Evolutionary conservation across 2,113 vertebrate genomes (phyloP), one percentile per base, ranked within the genome.

Genomic region (Canis aureus): DNA sequence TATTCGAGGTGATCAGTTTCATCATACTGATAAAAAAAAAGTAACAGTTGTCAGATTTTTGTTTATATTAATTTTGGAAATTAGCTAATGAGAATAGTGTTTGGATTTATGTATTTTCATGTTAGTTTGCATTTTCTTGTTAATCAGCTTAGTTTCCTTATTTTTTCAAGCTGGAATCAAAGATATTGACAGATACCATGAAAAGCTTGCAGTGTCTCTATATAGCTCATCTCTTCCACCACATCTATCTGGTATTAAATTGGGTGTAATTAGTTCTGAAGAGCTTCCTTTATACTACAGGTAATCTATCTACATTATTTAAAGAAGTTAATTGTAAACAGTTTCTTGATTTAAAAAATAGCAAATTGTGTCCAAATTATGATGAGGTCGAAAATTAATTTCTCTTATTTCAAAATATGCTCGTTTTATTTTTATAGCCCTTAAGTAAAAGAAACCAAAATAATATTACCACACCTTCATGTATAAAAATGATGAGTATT

Each of bases 111-210:
- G 74, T 35, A 16, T 91, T 43, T 87, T 95, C 69, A 19, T 69
- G n/a, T 86, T 89, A 9, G 35, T 53, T 96, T 69, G 78, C 0
- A 6, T 53, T 98, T 97, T 84, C 19, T 85, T 96, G 53, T 59
- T 79, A 89, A 83, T 38, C 59, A 49, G 4, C 32, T 62, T 94
- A 0, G 7, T 43, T 0, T 25, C 57, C 51, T 87, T 85, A 38
- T 84, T 62, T 94, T 71, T 67, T 97, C 3, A 97, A 99, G 99
- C 99, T 98, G 99, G 98, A 4, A 98, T 99, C 98, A 99, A 99
- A 98, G 99, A 99, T 22, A 98, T 99, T 35, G 99, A 99, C 98
- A 99, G 99, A 76, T 99, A 99, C 95, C 99, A 99, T 20, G 99
- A 99, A 98, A 99, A 99, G 98, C 98, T 99, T 96, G 99, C 99